Evolutionary conservation across 2,888 invertebrate genomes (phyloP).

Genomic region (Coleophora deauratella): DNA sequence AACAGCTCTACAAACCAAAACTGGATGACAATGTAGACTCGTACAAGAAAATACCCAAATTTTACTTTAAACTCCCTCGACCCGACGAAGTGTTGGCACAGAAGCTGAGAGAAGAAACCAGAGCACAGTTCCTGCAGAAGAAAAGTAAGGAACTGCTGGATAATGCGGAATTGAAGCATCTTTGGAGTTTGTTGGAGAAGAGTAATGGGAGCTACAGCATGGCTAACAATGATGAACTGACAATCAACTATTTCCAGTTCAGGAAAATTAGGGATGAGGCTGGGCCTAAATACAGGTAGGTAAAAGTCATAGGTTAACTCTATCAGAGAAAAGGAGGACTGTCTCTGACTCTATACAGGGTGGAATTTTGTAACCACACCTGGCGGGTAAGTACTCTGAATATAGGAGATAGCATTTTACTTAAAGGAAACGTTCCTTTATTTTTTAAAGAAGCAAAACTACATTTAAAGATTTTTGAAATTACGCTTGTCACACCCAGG

Average conservation of each 20-base stretch:
- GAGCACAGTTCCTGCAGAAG: constrained; percentile 90
- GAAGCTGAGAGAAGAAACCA: constrained; percentile 90
- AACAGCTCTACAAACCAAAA: constrained; percentile 68
- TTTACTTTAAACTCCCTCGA: constrained; percentile 84
- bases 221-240: constrained; percentile 80
- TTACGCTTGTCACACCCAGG: no score
- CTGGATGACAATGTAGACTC: constrained; percentile 61
- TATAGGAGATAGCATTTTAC: no score
- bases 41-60: constrained; percentile 80
- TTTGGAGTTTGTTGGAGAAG: constrained; percentile 89
- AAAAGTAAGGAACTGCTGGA: constrained; percentile 88
- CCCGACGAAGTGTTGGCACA: constrained; percentile 84
- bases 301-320: no score
- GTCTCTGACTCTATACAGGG: no score
- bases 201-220: constrained; percentile 83
- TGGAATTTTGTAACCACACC: no score
- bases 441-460: no score
- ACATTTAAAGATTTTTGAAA: no score
- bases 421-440: no score
- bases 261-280: constrained; percentile 84
- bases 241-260: constrained; percentile 90
- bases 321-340: no score
- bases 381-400: no score
- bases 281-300: constrained; percentile 81
- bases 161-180: constrained; percentile 87